phyloP scores from a whole-genome alignment of 2,797 vertebrate genomes.

The Lycodopsis pacificus region DNA sequence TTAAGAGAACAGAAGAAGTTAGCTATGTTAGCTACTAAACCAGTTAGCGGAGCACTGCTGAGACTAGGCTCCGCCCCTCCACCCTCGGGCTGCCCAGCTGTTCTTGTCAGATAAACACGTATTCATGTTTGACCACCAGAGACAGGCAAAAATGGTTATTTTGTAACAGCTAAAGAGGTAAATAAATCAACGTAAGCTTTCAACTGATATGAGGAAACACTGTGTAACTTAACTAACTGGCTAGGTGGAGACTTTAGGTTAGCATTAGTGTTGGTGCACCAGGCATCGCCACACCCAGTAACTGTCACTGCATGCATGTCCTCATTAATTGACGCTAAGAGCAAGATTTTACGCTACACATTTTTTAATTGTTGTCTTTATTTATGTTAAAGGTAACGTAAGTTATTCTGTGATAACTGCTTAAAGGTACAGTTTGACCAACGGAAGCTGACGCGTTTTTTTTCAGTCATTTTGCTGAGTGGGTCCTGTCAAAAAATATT shows the following conservation, averaged over 20 bases:
- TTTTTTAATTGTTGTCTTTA: not conserved
- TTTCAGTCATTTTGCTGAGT: not conserved
- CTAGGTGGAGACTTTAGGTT: accelerated
- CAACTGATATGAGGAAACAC: accelerated
- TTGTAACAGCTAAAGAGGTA: slow-evolving; percentile 28
- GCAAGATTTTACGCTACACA: not conserved
- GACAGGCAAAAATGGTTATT: too few relatives aligned
- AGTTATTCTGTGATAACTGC: not conserved
- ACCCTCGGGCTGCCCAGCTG: slow-evolving; percentile 50
- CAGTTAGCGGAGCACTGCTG: not conserved
- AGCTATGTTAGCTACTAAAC: not conserved
- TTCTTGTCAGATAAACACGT: slow-evolving; percentile 49
- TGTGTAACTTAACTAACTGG: not conserved
- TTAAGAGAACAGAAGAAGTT: not conserved
- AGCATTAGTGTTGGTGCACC: not conserved
- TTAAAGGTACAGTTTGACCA: not conserved
- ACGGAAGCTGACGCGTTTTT: not conserved
- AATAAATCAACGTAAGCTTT: not conserved
- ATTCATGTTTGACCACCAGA: not conserved
- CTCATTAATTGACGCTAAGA: not conserved
- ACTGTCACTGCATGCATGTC: not conserved
- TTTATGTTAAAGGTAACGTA: not conserved
- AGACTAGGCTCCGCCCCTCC: slow-evolving; percentile 35
- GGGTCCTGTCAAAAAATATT: not conserved
- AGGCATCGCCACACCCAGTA: slow-evolving; percentile 39